A percentile compares a stretch with the other conserved stretches of the same genome.
Evolutionary conservation across 2,113 vertebrate species (phyloP).

Genomic region (Rhagologus leucostigma): DNA sequence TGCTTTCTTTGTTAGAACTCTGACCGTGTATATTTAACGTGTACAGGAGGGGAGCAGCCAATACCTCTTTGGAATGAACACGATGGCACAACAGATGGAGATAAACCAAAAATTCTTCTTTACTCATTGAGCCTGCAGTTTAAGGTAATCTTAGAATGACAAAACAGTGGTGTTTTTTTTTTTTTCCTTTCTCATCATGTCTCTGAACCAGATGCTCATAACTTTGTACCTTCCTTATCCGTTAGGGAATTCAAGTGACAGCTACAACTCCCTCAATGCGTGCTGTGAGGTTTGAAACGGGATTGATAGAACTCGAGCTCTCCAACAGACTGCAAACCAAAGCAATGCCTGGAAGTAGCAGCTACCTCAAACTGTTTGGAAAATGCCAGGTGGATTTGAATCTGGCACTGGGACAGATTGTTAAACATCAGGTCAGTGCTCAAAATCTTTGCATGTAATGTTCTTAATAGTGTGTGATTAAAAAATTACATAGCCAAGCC

Average conservation of each 20-base stretch:
- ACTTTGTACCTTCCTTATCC: not conserved
- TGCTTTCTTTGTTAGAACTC: not conserved
- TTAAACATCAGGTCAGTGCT: constrained; percentile 90
- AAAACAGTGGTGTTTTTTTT: not conserved
- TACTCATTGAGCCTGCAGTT: constrained; percentile 94
- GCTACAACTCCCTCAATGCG: constrained; percentile 98
- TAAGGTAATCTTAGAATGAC: constrained; percentile 77
- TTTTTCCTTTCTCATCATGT: not conserved
- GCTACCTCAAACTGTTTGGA: constrained; percentile 96
- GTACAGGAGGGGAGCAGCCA: constrained; percentile 91
- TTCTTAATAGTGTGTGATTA: not conserved
- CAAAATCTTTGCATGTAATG: not conserved
- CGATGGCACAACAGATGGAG: constrained; percentile 90
- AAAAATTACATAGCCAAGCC: not conserved
- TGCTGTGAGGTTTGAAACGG: constrained; percentile 95
- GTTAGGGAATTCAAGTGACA: constrained; percentile 95
- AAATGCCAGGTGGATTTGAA: constrained; percentile 98
- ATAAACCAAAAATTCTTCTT: constrained; percentile 96
- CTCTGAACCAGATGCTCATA: not conserved
- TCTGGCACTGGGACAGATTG: constrained; percentile 94
- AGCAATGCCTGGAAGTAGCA: constrained; percentile 90
- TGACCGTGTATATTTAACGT: not conserved
- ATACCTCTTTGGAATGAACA: constrained; percentile 99
- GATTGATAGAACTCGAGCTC: constrained; percentile 94
- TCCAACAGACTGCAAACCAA: constrained; percentile 97